Base-by-base conservation (phyloP, 2,888 invertebrate species). In the Oegoconia quadripuncta region DNA sequence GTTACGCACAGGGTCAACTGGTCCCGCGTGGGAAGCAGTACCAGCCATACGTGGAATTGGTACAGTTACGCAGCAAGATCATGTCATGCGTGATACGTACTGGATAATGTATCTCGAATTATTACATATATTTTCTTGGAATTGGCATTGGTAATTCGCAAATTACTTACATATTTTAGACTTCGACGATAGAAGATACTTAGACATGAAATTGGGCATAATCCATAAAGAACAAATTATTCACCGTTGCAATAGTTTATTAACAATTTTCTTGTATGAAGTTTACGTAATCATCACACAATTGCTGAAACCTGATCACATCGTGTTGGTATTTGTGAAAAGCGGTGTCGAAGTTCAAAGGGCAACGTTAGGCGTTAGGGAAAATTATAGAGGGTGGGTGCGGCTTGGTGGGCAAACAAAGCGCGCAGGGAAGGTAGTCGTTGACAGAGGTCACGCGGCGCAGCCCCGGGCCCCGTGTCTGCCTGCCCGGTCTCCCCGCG, bases 291-390 rank as follows among this genome's bases (percentile, higher is more conserved):
- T 32, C 20, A 27, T 36, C 36, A 32, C 35, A 36, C 31, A 35
- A 34, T 26, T 13, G 12, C 29, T 8, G n/a, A 34, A 32, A 16
- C 41, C n/a, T 17, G 36, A 37, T 34, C 22, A 41, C 25, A 38
- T 37, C 37, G 37, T 32, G 35, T 38, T 35, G 42, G 42, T 38
- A 39, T 42, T 42, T 42, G 38, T 39, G 48, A 48, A 51, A 55
- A 57, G 54, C 56, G 55, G 58, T 66, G 67, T 63, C 64, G 46
- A 53, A 74, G 76, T 52, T 72, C 72, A 72, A 59, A 73, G 69
- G 62, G 59, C 65, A 67, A 63, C 49, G 51, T 55, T 55, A 50
- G 63, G 38, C 35, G 40, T 41, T 27, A 29, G 31, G 42, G 42
- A 37, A 51, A 67, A 71, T 62, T 68, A 70, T 59, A 70, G 63